Conservation (phyloP, 1,140 invertebrate genomes). For the Octopus sinensis region DNA sequence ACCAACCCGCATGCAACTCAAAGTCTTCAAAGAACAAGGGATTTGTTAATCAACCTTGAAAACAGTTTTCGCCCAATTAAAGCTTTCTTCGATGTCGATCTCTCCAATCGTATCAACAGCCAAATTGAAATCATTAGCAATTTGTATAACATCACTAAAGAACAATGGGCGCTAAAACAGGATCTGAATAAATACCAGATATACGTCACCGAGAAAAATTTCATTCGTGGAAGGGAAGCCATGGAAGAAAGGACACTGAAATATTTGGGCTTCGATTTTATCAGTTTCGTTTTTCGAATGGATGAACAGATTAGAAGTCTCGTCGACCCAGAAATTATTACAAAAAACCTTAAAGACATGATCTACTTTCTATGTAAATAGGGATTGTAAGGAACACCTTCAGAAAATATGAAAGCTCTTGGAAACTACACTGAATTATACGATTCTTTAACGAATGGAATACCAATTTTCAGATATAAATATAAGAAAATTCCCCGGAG, state of each 20-base stretch:
- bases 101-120: slow-evolving; percentile 22
- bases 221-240: slow-evolving; percentile 33
- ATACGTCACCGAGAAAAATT: slow-evolving; percentile 36
- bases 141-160: slow-evolving; percentile 15
- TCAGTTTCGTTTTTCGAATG: slow-evolving; percentile 29
- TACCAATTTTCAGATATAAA: too few relatives aligned
- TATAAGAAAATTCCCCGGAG: slow-evolving; percentile 25
- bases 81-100: slow-evolving; percentile 18
- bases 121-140: slow-evolving; percentile 19
- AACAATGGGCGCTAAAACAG: slow-evolving; percentile 26
- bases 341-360: too few relatives aligned
- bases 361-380: too few relatives aligned
- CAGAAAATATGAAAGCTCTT: slow-evolving; percentile 29
- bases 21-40: too few relatives aligned
- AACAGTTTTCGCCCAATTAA: slow-evolving; percentile 19
- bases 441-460: slow-evolving; percentile 31
- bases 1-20: too few relatives aligned
- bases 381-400: slow-evolving; percentile 8
- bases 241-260: slow-evolving; percentile 42
- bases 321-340: too few relatives aligned
- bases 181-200: slow-evolving; percentile 33
- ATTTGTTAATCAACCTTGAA: slow-evolving; percentile 14
- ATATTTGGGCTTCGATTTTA: slow-evolving; percentile 33
- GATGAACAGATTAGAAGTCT: slow-evolving; percentile 11
- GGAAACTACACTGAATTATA: slow-evolving; percentile 34